phyloP scores from a whole-genome alignment of 2,888 invertebrate species.

The Pterobdella sp. region DNA sequence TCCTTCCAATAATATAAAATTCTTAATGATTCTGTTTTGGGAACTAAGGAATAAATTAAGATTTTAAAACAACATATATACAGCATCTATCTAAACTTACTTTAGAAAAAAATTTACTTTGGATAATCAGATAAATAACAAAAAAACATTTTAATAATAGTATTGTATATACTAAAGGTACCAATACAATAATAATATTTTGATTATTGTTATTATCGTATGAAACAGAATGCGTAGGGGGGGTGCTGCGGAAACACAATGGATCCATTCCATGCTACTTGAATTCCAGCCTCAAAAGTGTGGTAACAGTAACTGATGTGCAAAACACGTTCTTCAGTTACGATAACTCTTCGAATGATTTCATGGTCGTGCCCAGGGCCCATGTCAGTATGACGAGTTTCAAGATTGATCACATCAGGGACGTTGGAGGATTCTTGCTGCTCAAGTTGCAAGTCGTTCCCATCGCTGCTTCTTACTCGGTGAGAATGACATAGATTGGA shows the following conservation, averaged over 20 bases:
- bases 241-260: background rate
- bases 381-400: slow-evolving; percentile 29
- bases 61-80: background rate
- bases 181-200: background rate
- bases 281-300: background rate
- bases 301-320: background rate
- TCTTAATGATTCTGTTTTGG: no score
- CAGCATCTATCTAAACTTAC: background rate
- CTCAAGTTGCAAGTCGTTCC: slow-evolving; percentile 1
- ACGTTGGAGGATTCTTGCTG: slow-evolving; percentile 34
- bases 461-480: background rate
- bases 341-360: background rate
- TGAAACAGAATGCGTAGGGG: slow-evolving; percentile 19
- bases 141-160: no score
- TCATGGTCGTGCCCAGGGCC: slow-evolving; percentile 10
- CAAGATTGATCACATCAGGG: slow-evolving; percentile 30
- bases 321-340: background rate
- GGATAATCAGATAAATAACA: no score
- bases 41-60: no score
- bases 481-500: background rate
- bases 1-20: no score
- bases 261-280: slow-evolving; percentile 11
- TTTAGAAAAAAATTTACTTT: background rate
- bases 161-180: no score
- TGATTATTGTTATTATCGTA: background rate